Conservation (phyloP, 2,113 vertebrate genomes). For the Trichomycterus rosablanca region DNA sequence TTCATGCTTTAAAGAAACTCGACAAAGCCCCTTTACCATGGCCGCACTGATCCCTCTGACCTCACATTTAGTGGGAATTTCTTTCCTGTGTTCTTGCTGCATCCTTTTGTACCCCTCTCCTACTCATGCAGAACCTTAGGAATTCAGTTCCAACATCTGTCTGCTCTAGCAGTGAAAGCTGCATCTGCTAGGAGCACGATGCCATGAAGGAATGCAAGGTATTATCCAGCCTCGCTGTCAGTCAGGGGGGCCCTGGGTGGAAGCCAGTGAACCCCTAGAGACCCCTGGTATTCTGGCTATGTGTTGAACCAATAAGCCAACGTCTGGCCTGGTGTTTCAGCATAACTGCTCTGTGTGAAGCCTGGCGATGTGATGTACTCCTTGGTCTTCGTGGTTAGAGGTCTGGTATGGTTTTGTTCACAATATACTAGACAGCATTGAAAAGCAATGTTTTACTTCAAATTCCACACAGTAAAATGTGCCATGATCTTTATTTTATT, state of each 20-base stretch:
- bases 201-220: constrained; percentile 61
- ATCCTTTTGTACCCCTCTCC: neutral
- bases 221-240: constrained; percentile 53
- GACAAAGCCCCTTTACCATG: constrained; percentile 9
- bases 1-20: neutral
- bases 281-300: constrained; percentile 58
- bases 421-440: too few species aligned
- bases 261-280: constrained; percentile 50
- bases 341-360: constrained; percentile 35
- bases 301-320: constrained; percentile 52
- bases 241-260: constrained; percentile 6
- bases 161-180: constrained; percentile 31
- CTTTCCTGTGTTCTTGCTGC: constrained; percentile 13
- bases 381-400: constrained; percentile 15
- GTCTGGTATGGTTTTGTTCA: neutral
- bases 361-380: neutral
- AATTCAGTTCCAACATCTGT: constrained; percentile 51
- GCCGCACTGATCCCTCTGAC: constrained; percentile 10
- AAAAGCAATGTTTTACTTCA: too few species aligned
- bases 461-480: too few species aligned
- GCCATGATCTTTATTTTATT: too few species aligned
- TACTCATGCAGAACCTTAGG: constrained; percentile 6
- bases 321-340: constrained; percentile 17
- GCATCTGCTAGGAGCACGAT: constrained; percentile 58
- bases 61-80: constrained; percentile 18